Conservation (phyloP, 1,140 invertebrate species). For the Bombus waltoni region DNA sequence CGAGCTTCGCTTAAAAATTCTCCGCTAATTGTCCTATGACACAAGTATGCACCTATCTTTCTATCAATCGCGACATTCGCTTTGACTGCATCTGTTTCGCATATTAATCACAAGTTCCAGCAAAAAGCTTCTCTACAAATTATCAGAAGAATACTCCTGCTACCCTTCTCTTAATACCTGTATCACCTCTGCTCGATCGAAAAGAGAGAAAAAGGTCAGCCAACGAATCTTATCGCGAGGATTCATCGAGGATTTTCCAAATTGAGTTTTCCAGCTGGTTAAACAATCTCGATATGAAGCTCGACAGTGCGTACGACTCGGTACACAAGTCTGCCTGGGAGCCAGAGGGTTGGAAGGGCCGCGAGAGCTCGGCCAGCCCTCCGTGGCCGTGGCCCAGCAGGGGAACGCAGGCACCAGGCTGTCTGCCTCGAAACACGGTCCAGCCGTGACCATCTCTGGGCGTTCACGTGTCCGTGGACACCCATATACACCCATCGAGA, state of each 20-base stretch:
- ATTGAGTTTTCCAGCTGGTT: conserved; percentile 56
- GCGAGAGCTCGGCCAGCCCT: conserved; percentile 41
- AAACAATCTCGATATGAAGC: conserved; percentile 38
- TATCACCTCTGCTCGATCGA: neutral
- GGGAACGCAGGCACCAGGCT: conserved; percentile 78
- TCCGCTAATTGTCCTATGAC: too few species aligned
- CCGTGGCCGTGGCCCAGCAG: conserved; percentile 69
- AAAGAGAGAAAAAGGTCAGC: too few species aligned
- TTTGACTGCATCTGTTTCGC: too few species aligned
- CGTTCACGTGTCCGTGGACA: conserved; percentile 57
- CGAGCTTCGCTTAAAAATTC: too few species aligned
- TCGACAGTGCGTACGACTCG: neutral
- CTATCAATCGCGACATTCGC: too few species aligned
- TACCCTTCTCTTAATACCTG: neutral
- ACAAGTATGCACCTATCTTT: too few species aligned
- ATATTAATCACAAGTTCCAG: too few species aligned
- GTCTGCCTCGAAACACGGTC: conserved; percentile 73
- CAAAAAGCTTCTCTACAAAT: neutral
- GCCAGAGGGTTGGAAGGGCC: conserved; percentile 30
- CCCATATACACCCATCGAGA: conserved; percentile 11
- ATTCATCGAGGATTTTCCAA: conserved; percentile 42
- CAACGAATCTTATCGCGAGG: neutral
- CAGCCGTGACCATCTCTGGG: conserved; percentile 48
- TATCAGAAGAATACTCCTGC: neutral
- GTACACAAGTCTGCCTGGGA: neutral